Evolutionary conservation across 1,140 invertebrate genomes (phyloP).

Genomic region (Brachionus rubens): DNA sequence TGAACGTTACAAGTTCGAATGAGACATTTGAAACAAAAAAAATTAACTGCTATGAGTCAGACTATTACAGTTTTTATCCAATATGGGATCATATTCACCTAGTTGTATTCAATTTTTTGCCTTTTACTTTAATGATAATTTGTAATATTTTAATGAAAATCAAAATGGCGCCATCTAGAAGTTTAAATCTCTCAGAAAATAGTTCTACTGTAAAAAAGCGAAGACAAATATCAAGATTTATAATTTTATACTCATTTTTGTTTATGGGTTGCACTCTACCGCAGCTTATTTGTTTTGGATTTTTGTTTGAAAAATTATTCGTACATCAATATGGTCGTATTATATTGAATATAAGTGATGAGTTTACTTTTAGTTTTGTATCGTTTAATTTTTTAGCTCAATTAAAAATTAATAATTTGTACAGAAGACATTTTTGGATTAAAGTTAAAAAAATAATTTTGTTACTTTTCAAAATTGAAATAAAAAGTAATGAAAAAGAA

Average conservation of each 20-base stretch:
- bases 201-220: neutral
- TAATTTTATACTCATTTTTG: conserved; percentile 7
- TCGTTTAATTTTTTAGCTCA: conserved; percentile 35
- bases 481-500: too few species aligned
- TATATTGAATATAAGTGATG: neutral
- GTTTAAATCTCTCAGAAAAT: neutral
- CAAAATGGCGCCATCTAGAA: neutral
- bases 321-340: neutral
- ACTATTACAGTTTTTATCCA: conserved; percentile 20
- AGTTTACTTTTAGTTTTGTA: conserved; percentile 24
- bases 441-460: neutral
- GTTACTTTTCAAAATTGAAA: too few species aligned
- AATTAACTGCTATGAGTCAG: conserved; percentile 21
- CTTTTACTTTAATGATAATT: conserved; percentile 18
- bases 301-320: neutral
- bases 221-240: neutral
- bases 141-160: conserved; percentile 35
- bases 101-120: conserved; percentile 5
- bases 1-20: neutral
- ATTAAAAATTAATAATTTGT: conserved; percentile 19
- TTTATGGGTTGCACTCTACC: neutral
- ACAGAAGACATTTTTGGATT: neutral
- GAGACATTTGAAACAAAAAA: neutral
- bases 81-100: conserved; percentile 25
- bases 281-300: conserved; percentile 15